phyloP scores from a whole-genome alignment of 2,113 vertebrate species.

The Acanthochromis polyacanthus region DNA sequence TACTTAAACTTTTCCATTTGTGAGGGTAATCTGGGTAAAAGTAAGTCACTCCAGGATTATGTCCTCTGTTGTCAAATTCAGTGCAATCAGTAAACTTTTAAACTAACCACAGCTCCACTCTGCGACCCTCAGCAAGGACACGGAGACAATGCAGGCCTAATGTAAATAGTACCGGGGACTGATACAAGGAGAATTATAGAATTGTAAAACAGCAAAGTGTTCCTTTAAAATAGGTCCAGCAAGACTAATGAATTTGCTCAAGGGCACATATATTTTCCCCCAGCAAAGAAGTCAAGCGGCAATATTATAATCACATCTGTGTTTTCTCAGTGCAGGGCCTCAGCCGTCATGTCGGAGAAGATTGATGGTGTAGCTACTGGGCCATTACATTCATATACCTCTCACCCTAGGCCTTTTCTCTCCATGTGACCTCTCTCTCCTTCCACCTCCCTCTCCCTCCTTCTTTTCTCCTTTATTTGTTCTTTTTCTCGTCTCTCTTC shows the following conservation, averaged over 20 bases:
- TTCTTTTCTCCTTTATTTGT: constrained; percentile 12
- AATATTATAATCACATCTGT: constrained; percentile 72
- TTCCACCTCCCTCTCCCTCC: constrained; percentile 3
- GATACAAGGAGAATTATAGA: constrained; percentile 11
- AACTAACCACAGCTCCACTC: not conserved
- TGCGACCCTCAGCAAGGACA: not conserved
- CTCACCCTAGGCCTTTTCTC: constrained; percentile 64
- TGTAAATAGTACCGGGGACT: not conserved
- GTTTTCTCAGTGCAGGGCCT: constrained; percentile 65
- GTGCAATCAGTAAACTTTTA: constrained; percentile 11
- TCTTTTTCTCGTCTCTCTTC: constrained; percentile 30
- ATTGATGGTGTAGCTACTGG: constrained; percentile 72
- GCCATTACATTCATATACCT: constrained; percentile 72
- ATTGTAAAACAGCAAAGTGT: constrained; percentile 31
- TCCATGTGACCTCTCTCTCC: constrained; percentile 63
- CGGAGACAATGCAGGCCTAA: not conserved
- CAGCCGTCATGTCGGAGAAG: constrained; percentile 66
- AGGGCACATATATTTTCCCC: constrained; percentile 51
- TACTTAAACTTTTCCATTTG: not conserved
- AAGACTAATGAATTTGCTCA: constrained; percentile 68
- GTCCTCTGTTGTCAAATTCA: constrained; percentile 15
- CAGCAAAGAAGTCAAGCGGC: constrained; percentile 62
- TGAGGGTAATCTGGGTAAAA: not conserved
- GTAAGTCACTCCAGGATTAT: not conserved
- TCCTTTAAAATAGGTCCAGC: constrained; percentile 39